Conservation (phyloP, 37 sponge, comb jelly and placozoan genomes). For the Beroe ovata region DNA sequence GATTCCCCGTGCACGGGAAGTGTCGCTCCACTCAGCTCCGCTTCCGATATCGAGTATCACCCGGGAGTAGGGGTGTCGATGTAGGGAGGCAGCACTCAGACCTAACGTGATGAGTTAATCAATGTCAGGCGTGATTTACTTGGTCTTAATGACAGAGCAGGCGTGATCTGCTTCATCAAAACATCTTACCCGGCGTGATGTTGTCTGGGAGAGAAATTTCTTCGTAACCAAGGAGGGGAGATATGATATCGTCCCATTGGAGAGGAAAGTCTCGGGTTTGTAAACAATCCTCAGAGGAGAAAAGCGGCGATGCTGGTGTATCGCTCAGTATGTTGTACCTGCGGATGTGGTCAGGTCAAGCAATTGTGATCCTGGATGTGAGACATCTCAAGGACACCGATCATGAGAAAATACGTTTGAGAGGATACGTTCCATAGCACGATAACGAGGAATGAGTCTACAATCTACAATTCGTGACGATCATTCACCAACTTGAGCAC, state of each 20-base stretch:
- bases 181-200: conserved; percentile 26
- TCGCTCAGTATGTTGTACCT: conserved; percentile 4
- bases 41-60: conserved; percentile 6
- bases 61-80: conserved; percentile 24
- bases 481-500: conserved; percentile 7
- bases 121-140: background rate
- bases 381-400: too few species aligned
- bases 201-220: background rate
- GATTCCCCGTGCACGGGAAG: conserved; percentile 50
- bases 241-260: conserved; percentile 26
- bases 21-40: conserved; percentile 63
- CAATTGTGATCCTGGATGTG: too few species aligned
- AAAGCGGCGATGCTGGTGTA: conserved; percentile 15
- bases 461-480: too few species aligned
- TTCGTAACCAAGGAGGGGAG: background rate
- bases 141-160: background rate
- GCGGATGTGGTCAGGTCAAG: background rate
- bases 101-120: background rate
- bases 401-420: too few species aligned
- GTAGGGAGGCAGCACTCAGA: background rate
- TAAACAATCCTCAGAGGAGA: conserved; percentile 26
- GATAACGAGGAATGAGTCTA: too few species aligned
- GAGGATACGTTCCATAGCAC: too few species aligned
- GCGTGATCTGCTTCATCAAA: background rate
- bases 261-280: background rate